phyloP scores from a whole-genome alignment of 2,113 vertebrate species.

The Tricholaema leucomelas region DNA sequence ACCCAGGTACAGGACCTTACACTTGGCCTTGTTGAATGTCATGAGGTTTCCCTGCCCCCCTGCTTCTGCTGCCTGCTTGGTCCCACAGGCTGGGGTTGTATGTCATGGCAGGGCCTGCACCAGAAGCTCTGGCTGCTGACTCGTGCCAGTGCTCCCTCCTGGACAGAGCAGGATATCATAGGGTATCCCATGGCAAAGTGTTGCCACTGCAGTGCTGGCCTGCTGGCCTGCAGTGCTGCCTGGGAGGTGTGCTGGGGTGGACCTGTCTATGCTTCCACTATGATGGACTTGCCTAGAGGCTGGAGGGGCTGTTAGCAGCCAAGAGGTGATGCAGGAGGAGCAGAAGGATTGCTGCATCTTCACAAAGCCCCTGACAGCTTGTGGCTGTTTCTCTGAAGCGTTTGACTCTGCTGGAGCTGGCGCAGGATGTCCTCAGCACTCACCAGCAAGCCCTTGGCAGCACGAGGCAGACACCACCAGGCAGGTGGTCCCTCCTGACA shows the following conservation, averaged over 20 bases:
- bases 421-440: not conserved
- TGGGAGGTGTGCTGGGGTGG: not conserved
- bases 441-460: not conserved
- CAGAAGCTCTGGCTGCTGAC: not conserved
- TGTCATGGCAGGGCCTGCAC: not conserved
- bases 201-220: not conserved
- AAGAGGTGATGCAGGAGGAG: not conserved
- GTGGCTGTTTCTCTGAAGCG: not conserved
- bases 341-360: not conserved
- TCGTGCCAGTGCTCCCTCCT: not conserved
- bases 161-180: not conserved
- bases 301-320: not conserved
- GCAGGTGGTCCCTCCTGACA: not conserved
- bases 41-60: not conserved
- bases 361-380: not conserved
- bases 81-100: not conserved
- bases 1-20: too few relatives aligned
- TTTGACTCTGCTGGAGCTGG: not conserved
- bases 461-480: not conserved
- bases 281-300: not conserved
- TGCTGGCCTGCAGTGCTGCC: not conserved
- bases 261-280: accelerated
- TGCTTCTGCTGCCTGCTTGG: not conserved
- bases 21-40: too few relatives aligned
- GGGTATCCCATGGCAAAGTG: not conserved